A percentile compares a stretch with the other conserved stretches of the same genome.
phyloP scores from a whole-genome alignment of 2,888 invertebrate species.

The Conchocele bisecta region DNA sequence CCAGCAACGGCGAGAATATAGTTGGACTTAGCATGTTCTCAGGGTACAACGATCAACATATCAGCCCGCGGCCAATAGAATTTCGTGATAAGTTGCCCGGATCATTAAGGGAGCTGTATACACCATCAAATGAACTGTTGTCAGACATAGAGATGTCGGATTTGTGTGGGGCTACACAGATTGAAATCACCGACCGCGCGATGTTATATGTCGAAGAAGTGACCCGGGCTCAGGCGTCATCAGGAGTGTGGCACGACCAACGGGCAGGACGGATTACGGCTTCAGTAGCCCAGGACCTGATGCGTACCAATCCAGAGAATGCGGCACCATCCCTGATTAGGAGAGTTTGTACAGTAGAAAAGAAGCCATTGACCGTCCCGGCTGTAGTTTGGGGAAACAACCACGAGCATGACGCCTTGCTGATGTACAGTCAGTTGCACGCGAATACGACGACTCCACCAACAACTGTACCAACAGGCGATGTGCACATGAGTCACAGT shows the following conservation, averaged over 20 bases:
- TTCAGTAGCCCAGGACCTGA: not conserved
- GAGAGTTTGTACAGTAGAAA: not conserved
- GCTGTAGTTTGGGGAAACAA: not conserved
- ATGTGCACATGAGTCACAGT: too few relatives aligned
- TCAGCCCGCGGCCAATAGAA: not conserved
- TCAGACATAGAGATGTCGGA: not conserved
- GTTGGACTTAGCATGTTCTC: not conserved
- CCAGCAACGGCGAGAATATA: not conserved
- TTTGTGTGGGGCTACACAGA: not conserved
- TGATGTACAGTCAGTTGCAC: not conserved
- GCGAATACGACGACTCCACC: not conserved
- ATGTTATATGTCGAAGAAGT: not conserved
- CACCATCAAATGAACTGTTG: not conserved
- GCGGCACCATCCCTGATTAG: not conserved
- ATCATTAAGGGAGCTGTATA: not conserved
- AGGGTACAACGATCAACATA: not conserved
- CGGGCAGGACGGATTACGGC: not conserved
- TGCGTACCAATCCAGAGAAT: not conserved
- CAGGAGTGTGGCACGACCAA: slow-evolving; percentile 2
- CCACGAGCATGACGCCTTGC: not conserved
- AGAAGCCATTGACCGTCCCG: not conserved
- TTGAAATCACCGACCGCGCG: not conserved
- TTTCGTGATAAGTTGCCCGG: not conserved
- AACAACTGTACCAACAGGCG: too few relatives aligned
- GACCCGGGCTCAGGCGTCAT: not conserved